A percentile compares a stretch with the other conserved stretches of the same genome.
phyloP scores from a whole-genome alignment of 2,888 invertebrate genomes.

The Eumerus sabulonum region DNA sequence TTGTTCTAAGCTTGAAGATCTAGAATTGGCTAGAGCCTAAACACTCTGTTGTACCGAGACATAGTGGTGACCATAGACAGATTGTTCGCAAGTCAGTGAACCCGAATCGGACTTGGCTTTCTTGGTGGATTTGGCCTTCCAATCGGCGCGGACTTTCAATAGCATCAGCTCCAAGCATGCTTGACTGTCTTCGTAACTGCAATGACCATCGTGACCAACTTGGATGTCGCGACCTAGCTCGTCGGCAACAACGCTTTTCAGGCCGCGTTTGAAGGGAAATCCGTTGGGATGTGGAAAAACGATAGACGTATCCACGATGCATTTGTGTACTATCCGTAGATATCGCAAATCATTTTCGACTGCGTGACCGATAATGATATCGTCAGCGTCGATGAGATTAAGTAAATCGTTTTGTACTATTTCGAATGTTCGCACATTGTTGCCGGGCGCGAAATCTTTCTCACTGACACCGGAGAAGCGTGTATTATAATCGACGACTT shows the following conservation, averaged over 20 bases:
- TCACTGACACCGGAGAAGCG: slow-evolving; percentile 95
- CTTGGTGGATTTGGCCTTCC: slow-evolving; percentile 49
- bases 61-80: slow-evolving; percentile 41
- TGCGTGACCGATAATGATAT: slow-evolving; percentile 96
- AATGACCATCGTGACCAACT: slow-evolving; percentile 86
- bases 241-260: slow-evolving; percentile 87
- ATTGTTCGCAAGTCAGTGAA: slow-evolving; percentile 55
- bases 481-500: slow-evolving; percentile 96
- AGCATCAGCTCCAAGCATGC: slow-evolving; percentile 94
- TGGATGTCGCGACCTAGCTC: slow-evolving; percentile 91
- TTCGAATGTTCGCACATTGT: slow-evolving; percentile 83
- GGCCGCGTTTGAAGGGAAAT: slow-evolving; percentile 89
- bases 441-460: slow-evolving; percentile 80
- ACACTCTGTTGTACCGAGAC: slow-evolving; percentile 21
- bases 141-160: slow-evolving; percentile 84
- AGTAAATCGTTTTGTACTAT: slow-evolving; percentile 93
- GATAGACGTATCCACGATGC: slow-evolving; percentile 93
- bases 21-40: slow-evolving; percentile 34
- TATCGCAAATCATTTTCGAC: slow-evolving; percentile 96
- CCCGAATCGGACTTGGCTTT: slow-evolving; percentile 48
- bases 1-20: slow-evolving; percentile 36
- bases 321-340: slow-evolving; percentile 89
- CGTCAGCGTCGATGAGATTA: slow-evolving; percentile 87
- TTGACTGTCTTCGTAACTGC: slow-evolving; percentile 95
- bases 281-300: slow-evolving; percentile 93